Evolutionary conservation across 2,888 invertebrate species (phyloP).

Genomic region (Unio pictorum): DNA sequence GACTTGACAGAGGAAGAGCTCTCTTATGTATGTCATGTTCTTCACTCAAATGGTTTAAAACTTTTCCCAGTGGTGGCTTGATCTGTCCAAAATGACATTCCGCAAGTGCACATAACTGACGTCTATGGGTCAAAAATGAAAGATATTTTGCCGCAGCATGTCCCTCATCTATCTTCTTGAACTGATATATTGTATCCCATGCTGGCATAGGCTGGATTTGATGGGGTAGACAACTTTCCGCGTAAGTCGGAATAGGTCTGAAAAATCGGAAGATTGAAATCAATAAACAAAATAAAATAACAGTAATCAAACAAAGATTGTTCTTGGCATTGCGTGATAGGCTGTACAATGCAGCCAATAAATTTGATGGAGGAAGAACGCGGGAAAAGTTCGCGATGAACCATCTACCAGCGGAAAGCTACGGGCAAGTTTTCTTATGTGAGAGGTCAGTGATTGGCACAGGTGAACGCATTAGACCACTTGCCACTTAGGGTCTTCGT

Average conservation of each 20-base stretch:
- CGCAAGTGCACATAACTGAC: slow-evolving; percentile 18
- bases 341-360: no score
- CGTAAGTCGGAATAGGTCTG: slow-evolving; percentile 56
- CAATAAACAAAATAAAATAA: no score
- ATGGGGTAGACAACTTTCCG: slow-evolving; percentile 30
- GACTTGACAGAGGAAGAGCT: slow-evolving; percentile 16
- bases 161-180: slow-evolving; percentile 13
- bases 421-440: no score
- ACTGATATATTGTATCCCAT: neutral
- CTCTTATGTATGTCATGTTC: slow-evolving; percentile 30
- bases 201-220: slow-evolving; percentile 7
- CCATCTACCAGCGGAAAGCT: no score
- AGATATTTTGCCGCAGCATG: slow-evolving; percentile 26
- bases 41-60: slow-evolving; percentile 19
- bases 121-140: slow-evolving; percentile 26
- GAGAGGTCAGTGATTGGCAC: no score
- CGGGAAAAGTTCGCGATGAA: no score
- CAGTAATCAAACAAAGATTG: no score
- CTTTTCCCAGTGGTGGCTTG: slow-evolving; percentile 16
- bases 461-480: no score
- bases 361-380: no score
- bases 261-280: slow-evolving; percentile 12
- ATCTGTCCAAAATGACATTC: slow-evolving; percentile 25
- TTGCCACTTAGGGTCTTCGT: no score
- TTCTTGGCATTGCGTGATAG: no score